Base-by-base conservation (phyloP, 2,113 vertebrate species). In the Trogon surrucura region DNA sequence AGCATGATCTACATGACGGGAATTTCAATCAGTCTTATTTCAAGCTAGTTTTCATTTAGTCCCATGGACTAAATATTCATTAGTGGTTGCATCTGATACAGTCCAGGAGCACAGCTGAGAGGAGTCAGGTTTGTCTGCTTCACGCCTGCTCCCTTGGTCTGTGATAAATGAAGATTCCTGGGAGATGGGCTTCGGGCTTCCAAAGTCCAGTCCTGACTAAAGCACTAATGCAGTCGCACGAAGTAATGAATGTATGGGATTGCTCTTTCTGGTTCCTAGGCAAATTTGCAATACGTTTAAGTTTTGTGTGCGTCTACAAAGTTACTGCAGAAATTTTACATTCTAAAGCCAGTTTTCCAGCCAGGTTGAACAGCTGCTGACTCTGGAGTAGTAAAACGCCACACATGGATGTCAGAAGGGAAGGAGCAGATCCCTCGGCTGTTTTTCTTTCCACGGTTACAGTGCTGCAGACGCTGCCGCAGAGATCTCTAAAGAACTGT, bases 161-260 rank as follows among this genome's bases (percentile, higher is more conserved):
- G 1, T 9, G 6, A 11, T 19, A 36, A 70, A 44, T 23, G 16
- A 79, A 86, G 45, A 38, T 8, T 21, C 10, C 16, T 38, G 72
- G 32, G 19, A 26, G 29, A 11, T 11, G n/a, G 34, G 5, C 34
- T 60, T 78, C 53, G 29, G 34, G 5, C 34, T 60, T 78, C 53
- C 38, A 20, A 82, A 53, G 10, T 2, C 23, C 4, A 19, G 13
- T 12, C 7, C 26, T 7, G 36, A 5, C 11, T 11, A 5, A 29
- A 81, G 41, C n/a, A 23, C 22, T 12, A 20, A 36, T 34, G 50
- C 17, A 58, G 11, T 16, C 36, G 6, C 30, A 81, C n/a, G 10
- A 13, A 36, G 65, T 3, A 4, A 22, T 36, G 47, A 29, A 30
- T 2, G 0, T 13, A 17, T 4, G 0, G 36, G 13, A 16, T 10